Conservation (phyloP, 1,140 invertebrate species). For the Gonioctena quinquepunctata region DNA sequence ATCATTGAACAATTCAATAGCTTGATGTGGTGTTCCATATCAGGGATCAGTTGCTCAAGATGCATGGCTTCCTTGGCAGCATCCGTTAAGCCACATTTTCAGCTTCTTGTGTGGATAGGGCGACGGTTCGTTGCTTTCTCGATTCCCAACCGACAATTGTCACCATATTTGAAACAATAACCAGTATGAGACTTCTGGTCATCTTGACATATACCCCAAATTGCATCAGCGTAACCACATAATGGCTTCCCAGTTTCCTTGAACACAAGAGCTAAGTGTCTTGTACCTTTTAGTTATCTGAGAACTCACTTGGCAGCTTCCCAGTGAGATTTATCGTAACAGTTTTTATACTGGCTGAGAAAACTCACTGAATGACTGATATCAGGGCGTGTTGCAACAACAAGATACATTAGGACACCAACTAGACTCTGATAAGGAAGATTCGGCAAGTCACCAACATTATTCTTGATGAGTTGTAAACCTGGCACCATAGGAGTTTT, state of each 20-base stretch:
- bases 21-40: slow-evolving; percentile 35
- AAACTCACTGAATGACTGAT: too few species aligned
- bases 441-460: too few species aligned
- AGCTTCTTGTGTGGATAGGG: slow-evolving; percentile 52
- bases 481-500: too few species aligned
- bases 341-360: slow-evolving; percentile 48
- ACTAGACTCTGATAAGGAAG: too few species aligned
- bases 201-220: slow-evolving; percentile 49
- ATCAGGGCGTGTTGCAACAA: slow-evolving; percentile 43
- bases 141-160: slow-evolving; percentile 47
- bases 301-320: slow-evolving; percentile 57
- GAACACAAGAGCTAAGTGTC: neutral
- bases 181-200: slow-evolving; percentile 46
- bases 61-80: slow-evolving; percentile 44
- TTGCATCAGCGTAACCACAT: slow-evolving; percentile 52
- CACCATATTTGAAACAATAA: slow-evolving; percentile 36
- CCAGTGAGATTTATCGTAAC: slow-evolving; percentile 50
- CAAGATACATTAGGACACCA: too few species aligned
- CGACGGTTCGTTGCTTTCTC: slow-evolving; percentile 50
- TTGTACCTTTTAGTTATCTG: slow-evolving; percentile 52
- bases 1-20: too few species aligned
- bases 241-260: slow-evolving; percentile 24
- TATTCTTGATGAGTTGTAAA: too few species aligned
- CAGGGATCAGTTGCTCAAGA: slow-evolving; percentile 48
- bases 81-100: slow-evolving; percentile 49